Conservation (phyloP, 2,113 vertebrate genomes). For the Machaerirhynchus nigripectus region DNA sequence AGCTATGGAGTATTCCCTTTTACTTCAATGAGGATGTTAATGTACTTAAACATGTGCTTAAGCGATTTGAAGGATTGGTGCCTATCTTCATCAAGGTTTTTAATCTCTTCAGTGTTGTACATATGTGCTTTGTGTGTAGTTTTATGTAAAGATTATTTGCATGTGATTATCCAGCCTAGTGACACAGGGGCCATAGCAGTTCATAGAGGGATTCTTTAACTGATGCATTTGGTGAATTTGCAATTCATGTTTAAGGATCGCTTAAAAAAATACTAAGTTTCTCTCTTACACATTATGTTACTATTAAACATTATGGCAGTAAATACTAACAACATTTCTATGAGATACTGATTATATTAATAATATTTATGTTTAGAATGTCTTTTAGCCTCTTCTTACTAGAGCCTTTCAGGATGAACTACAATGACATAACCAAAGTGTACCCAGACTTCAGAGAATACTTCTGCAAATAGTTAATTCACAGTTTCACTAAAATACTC, state of each 20-base stretch:
- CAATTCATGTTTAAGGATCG: background rate
- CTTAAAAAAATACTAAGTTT: background rate
- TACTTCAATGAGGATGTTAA: background rate
- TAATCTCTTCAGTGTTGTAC: background rate
- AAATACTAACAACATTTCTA: background rate
- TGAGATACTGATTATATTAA: background rate
- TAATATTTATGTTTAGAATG: background rate
- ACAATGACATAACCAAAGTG: background rate
- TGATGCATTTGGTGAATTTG: background rate
- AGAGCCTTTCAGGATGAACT: background rate
- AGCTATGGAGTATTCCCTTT: background rate
- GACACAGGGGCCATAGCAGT: background rate
- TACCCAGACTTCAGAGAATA: background rate
- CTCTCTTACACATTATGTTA: background rate
- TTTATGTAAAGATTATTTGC: background rate
- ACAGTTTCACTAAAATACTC: background rate
- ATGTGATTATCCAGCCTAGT: background rate
- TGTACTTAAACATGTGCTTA: constrained; percentile 42
- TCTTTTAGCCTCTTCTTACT: background rate
- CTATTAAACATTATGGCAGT: background rate
- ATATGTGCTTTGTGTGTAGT: background rate
- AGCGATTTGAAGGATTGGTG: constrained; percentile 13
- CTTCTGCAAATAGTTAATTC: background rate
- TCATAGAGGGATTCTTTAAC: background rate
- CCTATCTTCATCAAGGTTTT: background rate